A percentile compares a stretch with the other conserved stretches of the same genome.
Conservation (phyloP, 2,888 invertebrate species). For the Abrostola tripartita region DNA sequence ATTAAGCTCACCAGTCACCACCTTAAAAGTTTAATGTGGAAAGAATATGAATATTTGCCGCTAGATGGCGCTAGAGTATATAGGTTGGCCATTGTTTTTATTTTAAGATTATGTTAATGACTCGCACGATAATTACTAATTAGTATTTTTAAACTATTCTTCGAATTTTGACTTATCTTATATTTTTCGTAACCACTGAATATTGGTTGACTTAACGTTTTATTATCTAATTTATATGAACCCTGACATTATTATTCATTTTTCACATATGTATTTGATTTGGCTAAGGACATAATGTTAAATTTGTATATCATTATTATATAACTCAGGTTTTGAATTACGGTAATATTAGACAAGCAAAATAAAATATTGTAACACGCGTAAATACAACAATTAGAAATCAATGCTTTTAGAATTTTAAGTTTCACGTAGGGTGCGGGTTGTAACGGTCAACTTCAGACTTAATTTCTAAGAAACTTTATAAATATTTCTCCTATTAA, state of each 20-base stretch:
- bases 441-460: constrained; percentile 43
- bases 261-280: not conserved
- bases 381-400: not conserved
- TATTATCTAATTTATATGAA: not conserved
- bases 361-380: no score
- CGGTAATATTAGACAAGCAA: no score
- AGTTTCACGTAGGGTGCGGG: constrained; percentile 13
- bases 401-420: constrained; percentile 4
- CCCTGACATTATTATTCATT: not conserved
- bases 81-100: no score
- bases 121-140: no score
- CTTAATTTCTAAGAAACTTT: constrained; percentile 28
- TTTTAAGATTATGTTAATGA: no score
- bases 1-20: no score
- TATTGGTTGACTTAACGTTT: not conserved
- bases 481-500: constrained; percentile 26
- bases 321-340: not conserved
- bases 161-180: not conserved
- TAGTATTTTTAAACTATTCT: no score
- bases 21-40: no score
- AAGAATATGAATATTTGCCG: no score
- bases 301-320: not conserved
- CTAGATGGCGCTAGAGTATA: not conserved
- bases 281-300: not conserved
- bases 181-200: not conserved